These are phyloP conservation scores for Pelobates fuscus DNA, from an alignment of 2,113 vertebrate genomes.

Conservation along the genomic window DNA sequence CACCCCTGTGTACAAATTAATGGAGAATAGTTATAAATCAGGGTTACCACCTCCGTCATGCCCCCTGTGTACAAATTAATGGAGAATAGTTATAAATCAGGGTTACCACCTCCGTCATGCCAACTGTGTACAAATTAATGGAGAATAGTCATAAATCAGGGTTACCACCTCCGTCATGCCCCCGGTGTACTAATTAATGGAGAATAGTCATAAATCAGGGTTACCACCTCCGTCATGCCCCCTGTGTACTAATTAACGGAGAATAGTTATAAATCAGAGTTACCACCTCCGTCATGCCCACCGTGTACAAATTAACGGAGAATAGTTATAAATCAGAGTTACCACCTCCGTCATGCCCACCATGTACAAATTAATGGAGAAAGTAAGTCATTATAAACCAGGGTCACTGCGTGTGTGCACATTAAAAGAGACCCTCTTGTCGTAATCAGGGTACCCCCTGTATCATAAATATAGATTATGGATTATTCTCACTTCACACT, in stretches of 20 bases:
- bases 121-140: conserved; percentile 64
- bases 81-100: conserved; percentile 66
- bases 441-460: neutral
- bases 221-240: conserved; percentile 82
- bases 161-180: conserved; percentile 83
- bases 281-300: conserved; percentile 82
- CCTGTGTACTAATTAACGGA: conserved; percentile 59
- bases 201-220: conserved; percentile 69
- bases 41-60: conserved; percentile 79
- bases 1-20: conserved; percentile 70
- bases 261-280: no score
- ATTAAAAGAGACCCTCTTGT: no score
- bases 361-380: conserved; percentile 53
- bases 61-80: conserved; percentile 68
- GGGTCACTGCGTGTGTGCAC: conserved; percentile 77
- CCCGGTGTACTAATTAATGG: conserved; percentile 58
- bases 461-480: no score
- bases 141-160: conserved; percentile 65
- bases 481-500: no score
- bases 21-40: conserved; percentile 65
- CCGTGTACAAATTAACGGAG: conserved; percentile 45
- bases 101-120: conserved; percentile 81
- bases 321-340: no score
- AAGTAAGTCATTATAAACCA: conserved; percentile 86
- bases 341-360: conserved; percentile 80